Base-by-base conservation (phyloP, 1,140 invertebrate species). In the Samia ricini region DNA sequence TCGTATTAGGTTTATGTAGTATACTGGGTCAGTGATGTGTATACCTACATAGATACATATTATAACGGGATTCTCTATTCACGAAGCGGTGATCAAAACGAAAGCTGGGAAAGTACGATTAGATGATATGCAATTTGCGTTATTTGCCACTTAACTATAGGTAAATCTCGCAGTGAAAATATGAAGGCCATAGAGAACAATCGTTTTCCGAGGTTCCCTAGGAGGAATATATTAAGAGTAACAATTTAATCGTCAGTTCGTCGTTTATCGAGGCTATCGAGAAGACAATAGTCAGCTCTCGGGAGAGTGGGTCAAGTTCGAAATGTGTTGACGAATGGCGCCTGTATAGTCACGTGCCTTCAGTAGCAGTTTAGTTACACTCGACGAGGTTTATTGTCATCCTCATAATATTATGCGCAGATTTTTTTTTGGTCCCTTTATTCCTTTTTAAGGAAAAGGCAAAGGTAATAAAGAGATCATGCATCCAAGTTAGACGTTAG, bases 61-160 rank as follows among this genome's bases (percentile, higher is more conserved):
- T 15, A 42, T 79, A 87, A 83, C 81, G 82, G 82, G 74, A 78
- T 66, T 51, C 57, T 51, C 26, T 64, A 73, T 69, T 66, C 66
- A 75, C 63, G 69, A 69, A 75, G 71, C 66, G 72, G 71, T 63
- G 70, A 71, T 74, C 66, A 66, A 85, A 79, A 81, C 60, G 81
- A 85, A 88, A 84, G 81, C 77, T 81, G 80, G 77, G 85, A 88
- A 88, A 88, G 83, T 84, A 71, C 66, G 69, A 74, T 78, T 80
- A 70, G 69, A 74, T 74, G 73, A 76, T 67, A 72, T 56, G 64
- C 64, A 60, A 68, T 55, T 57, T 57, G 22, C 29, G 26, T 36
- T 57, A 57, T 57, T 57, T 36, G 56, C 56, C 56, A 57, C 18
- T 20, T 36, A 36, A 42, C 56, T 19, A 20, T 56, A 22, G 10